phyloP scores from a whole-genome alignment of 1,140 invertebrate species.

The Drosophila obscura region DNA sequence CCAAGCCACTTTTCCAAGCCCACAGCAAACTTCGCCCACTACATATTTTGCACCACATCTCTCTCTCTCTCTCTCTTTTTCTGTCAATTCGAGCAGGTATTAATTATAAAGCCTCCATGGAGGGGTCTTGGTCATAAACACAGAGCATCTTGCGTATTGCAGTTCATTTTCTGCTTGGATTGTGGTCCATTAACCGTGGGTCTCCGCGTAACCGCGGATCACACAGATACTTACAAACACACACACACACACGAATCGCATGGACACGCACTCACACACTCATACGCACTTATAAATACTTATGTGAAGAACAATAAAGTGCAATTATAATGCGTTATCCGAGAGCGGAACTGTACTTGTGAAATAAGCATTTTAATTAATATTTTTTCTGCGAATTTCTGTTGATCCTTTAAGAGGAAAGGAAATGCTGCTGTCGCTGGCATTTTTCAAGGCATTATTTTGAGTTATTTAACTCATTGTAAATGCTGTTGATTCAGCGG shows the following conservation, averaged over 20 bases:
- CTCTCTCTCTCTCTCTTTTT: not conserved
- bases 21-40: too few relatives aligned
- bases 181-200: constrained; percentile 35
- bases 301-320: constrained; percentile 17
- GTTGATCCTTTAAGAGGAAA: not conserved
- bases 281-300: not conserved
- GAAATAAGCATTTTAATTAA: constrained; percentile 36
- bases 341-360: too few relatives aligned
- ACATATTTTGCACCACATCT: too few relatives aligned
- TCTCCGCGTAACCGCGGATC: too few relatives aligned
- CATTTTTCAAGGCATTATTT: not conserved
- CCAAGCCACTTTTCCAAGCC: too few relatives aligned
- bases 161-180: constrained; percentile 61
- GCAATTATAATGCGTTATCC: constrained; percentile 28
- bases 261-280: not conserved
- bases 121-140: constrained; percentile 21
- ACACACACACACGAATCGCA: too few relatives aligned
- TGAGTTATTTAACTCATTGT: too few relatives aligned
- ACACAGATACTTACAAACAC: not conserved
- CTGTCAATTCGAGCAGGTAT: constrained; percentile 37
- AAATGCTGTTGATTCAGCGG: too few relatives aligned
- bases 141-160: constrained; percentile 33
- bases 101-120: constrained; percentile 50
- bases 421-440: not conserved
- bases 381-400: constrained; percentile 17